Evolutionary conservation across 2,888 invertebrate species (phyloP).

Genomic region (Kuschelorhynchus macadamiae): DNA sequence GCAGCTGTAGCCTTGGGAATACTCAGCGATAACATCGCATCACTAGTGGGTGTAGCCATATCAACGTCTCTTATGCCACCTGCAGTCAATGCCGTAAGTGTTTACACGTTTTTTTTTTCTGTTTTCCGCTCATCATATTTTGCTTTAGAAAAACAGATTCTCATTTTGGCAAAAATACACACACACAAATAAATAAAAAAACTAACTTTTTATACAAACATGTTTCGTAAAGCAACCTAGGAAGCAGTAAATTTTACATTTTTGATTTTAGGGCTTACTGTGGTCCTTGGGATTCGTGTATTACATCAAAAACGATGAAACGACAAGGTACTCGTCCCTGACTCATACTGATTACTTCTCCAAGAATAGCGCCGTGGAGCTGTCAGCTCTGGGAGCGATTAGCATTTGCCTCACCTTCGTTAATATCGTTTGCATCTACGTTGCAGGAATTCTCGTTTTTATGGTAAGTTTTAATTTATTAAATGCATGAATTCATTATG

Average conservation of each 20-base stretch:
- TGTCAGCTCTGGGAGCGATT: constrained; percentile 76
- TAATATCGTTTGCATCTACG: constrained; percentile 81
- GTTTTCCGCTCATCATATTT: too few species aligned
- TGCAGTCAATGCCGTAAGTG: constrained; percentile 81
- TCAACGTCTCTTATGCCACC: constrained; percentile 86
- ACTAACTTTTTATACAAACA: too few species aligned
- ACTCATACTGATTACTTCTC: constrained; percentile 72
- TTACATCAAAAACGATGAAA: constrained; percentile 69
- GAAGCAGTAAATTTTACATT: too few species aligned
- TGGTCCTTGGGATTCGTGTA: constrained; percentile 77
- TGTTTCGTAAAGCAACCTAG: too few species aligned
- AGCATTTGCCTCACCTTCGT: constrained; percentile 81
- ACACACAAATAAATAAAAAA: too few species aligned
- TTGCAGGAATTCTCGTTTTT: constrained; percentile 79
- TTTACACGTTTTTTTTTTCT: background rate
- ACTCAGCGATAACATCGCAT: constrained; percentile 84
- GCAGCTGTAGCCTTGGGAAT: constrained; percentile 84
- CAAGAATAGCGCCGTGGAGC: constrained; percentile 74
- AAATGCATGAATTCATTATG: too few species aligned
- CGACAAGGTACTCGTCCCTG: constrained; percentile 65
- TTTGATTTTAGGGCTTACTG: constrained; percentile 74
- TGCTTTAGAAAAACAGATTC: too few species aligned
- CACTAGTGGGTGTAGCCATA: constrained; percentile 86
- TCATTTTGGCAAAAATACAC: too few species aligned
- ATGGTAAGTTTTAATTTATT: constrained; percentile 69